Evolutionary conservation across 1,140 invertebrate species (phyloP).

Genomic region (Coelopa frigida): DNA sequence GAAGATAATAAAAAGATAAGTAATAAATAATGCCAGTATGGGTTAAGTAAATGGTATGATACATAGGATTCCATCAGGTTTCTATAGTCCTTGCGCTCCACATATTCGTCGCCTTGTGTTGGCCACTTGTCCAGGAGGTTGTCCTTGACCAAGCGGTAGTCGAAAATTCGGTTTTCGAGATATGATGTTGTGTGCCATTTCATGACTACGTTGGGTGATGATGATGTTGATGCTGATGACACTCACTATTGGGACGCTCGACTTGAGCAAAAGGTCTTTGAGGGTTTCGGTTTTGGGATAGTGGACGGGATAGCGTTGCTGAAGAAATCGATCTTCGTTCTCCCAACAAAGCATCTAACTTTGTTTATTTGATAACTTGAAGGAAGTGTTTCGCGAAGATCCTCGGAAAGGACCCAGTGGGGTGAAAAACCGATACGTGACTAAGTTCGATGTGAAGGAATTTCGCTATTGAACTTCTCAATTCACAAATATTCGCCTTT

Average conservation of each 20-base stretch:
- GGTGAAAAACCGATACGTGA: too few relatives aligned
- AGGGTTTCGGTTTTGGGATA: conserved; percentile 30
- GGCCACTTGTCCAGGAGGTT: conserved; percentile 41
- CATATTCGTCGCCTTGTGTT: conserved; percentile 31
- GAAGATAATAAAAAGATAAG: too few relatives aligned
- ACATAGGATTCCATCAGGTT: conserved; percentile 45
- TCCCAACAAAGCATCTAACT: conserved; percentile 37
- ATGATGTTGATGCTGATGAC: conserved; percentile 1
- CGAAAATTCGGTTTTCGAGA: conserved; percentile 42
- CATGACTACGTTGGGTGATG: conserved; percentile 7
- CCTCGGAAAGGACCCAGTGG: too few relatives aligned
- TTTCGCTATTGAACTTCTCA: not conserved
- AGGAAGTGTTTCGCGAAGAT: not conserved
- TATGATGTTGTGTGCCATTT: conserved; percentile 22
- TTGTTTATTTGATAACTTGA: too few relatives aligned
- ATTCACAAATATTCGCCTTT: too few relatives aligned
- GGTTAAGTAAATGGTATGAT: conserved; percentile 11
- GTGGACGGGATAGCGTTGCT: conserved; percentile 29
- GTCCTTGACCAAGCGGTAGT: conserved; percentile 40
- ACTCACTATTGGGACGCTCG: conserved; percentile 43
- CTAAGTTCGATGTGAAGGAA: not conserved
- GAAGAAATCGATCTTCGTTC: conserved; percentile 30
- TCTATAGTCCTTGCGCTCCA: conserved; percentile 41
- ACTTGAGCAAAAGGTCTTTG: conserved; percentile 34
- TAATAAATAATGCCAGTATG: conserved; percentile 1